Conservation (phyloP, 2,113 vertebrate genomes). For the Xyliphius kryptos region DNA sequence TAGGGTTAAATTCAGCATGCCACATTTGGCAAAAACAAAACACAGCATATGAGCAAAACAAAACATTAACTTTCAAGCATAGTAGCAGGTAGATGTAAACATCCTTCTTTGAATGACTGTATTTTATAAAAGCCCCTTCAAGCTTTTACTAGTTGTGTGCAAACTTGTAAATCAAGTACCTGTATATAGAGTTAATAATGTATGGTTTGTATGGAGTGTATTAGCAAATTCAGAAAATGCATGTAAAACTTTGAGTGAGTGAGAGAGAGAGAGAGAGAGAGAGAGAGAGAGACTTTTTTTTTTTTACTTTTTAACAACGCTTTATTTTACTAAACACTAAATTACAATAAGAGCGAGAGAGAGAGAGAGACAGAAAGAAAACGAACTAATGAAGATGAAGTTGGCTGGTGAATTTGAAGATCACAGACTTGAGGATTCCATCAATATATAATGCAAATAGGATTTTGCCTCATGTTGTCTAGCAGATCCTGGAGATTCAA, state of each 20-base stretch:
- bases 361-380: too few species aligned
- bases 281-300: too few species aligned
- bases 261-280: slow-evolving; percentile 9
- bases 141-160: slow-evolving; percentile 36
- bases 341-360: too few species aligned
- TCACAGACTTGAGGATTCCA: slow-evolving; percentile 52
- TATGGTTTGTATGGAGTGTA: slow-evolving; percentile 34
- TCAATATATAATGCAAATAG: slow-evolving; percentile 64
- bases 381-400: slow-evolving; percentile 34
- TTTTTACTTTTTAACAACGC: too few species aligned
- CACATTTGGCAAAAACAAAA: too few species aligned
- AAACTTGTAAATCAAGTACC: slow-evolving; percentile 32
- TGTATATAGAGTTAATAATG: slow-evolving; percentile 37
- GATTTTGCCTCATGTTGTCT: slow-evolving; percentile 62
- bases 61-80: too few species aligned
- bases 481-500: slow-evolving; percentile 38
- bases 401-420: slow-evolving; percentile 38
- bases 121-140: slow-evolving; percentile 25
- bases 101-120: neutral
- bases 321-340: too few species aligned
- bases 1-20: too few species aligned
- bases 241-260: slow-evolving; percentile 30
- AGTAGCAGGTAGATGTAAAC: too few species aligned
- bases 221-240: slow-evolving; percentile 19
- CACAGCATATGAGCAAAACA: too few species aligned